phyloP scores from a whole-genome alignment of 2,888 invertebrate genomes.

The Stratiomys singularior region DNA sequence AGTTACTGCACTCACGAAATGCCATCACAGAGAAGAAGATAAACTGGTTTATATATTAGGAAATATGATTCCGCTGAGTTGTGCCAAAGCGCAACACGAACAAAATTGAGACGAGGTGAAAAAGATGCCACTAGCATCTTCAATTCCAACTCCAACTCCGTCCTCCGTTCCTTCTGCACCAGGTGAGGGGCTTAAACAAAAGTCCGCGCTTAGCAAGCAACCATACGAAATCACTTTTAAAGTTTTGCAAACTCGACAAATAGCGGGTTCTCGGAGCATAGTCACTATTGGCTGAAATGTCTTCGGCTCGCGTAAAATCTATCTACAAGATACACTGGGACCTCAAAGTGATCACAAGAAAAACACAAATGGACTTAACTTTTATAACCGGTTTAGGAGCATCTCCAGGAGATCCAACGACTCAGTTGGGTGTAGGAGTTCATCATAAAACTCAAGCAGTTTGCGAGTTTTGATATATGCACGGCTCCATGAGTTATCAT shows the following conservation, averaged over 20 bases:
- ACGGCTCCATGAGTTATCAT: neutral
- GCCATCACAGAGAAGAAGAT: conserved; percentile 1
- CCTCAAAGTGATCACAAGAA: neutral
- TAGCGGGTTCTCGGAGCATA: neutral
- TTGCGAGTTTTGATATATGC: neutral
- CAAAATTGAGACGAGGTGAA: neutral
- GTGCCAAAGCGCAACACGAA: neutral
- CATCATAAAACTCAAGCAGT: conserved; percentile 1
- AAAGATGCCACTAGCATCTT: neutral
- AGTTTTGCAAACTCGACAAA: neutral
- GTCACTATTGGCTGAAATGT: neutral
- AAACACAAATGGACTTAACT: neutral
- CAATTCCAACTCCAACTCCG: neutral
- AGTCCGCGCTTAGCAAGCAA: neutral
- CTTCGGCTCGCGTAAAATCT: neutral
- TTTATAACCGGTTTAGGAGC: conserved; percentile 3
- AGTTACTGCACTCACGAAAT: conserved; percentile 22
- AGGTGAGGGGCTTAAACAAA: neutral
- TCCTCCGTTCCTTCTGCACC: neutral
- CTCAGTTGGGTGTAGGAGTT: neutral
- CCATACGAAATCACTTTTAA: neutral
- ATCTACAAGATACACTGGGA: neutral
- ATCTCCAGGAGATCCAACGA: neutral
- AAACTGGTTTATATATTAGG: conserved; percentile 18
- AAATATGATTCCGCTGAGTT: neutral